Base-by-base conservation (phyloP, 1,140 invertebrate genomes). In the Lutraria rhynchaena region DNA sequence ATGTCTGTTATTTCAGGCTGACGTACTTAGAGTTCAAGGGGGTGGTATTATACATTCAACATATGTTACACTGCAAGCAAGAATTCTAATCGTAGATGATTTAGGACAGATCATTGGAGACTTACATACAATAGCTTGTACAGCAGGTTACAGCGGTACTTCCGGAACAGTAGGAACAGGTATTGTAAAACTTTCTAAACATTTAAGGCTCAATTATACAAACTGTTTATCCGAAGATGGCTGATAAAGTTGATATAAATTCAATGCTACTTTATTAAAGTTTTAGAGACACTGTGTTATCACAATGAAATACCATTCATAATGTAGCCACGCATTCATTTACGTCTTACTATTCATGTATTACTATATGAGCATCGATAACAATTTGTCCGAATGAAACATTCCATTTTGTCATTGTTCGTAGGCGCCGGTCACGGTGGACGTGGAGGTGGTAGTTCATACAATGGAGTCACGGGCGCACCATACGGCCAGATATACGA, bases 381-480 rank as follows among this genome's bases (percentile, higher is more conserved):
- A n/a, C n/a, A n/a, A n/a, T n/a, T n/a, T n/a, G n/a, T n/a, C n/a
- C n/a, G n/a, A n/a, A n/a, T n/a, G n/a, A n/a, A n/a, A n/a, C n/a
- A n/a, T n/a, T n/a, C n/a, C n/a, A 27, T 22, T 7, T 55, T 55
- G 19, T 71, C 29, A 31, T 63, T 24, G 17, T 31, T n/a, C 61
- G 35, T 44, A 88, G 87, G 87, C 82, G 87, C 85, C 81, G 88
- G 88, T 22, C 88, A 89, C 70, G 87, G 88, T 63, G 88, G 88
- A 17, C 73, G 82, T 61, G 88, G 88, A 67, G 88, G 88, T 67
- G 88, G 88, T 1, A 77, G 83, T 37, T 73, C 53, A 22, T 51
- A 15, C 22, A 82, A 83, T 49, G 4, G 3, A 15, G 37, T 57
- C n/a, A 87, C 85, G 19, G 87, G 87, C 17, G 46, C 60, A 37